A percentile compares a stretch with the other conserved stretches of the same genome.
phyloP scores from a whole-genome alignment of 2,888 invertebrate genomes.

The Cephus spinipes region DNA sequence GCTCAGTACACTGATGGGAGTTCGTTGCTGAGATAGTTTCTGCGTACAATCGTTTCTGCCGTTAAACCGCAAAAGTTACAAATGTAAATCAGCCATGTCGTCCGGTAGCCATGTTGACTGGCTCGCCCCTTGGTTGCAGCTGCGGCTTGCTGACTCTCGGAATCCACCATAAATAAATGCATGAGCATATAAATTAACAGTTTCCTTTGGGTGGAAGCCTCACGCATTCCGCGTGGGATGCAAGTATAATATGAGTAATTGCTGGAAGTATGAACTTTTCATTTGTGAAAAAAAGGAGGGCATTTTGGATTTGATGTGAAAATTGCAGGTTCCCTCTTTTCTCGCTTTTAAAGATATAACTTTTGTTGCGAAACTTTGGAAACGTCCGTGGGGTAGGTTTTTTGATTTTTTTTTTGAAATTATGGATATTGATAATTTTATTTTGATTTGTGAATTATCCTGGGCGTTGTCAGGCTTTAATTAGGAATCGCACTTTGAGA shows the following conservation, averaged over 20 bases:
- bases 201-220: not conserved
- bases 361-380: too few relatives aligned
- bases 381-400: too few relatives aligned
- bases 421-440: too few relatives aligned
- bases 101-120: too few relatives aligned
- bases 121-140: not conserved
- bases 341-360: too few relatives aligned
- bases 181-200: conserved; percentile 33
- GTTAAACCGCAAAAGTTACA: conserved; percentile 59
- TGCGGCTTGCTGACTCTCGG: conserved; percentile 8
- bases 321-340: too few relatives aligned
- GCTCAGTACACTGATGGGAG: not conserved
- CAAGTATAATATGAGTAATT: not conserved
- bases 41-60: conserved; percentile 41
- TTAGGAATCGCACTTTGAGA: too few relatives aligned
- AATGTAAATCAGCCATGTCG: conserved; percentile 53
- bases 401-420: too few relatives aligned
- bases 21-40: conserved; percentile 28
- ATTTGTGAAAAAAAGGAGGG: not conserved
- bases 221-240: not conserved
- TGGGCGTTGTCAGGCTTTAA: too few relatives aligned
- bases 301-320: too few relatives aligned
- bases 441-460: too few relatives aligned
- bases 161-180: conserved; percentile 50
- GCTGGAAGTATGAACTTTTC: not conserved